These are phyloP conservation scores for Luehdorfia chinensis DNA, from an alignment of 1,140 invertebrate species.

Conservation along the genomic window DNA sequence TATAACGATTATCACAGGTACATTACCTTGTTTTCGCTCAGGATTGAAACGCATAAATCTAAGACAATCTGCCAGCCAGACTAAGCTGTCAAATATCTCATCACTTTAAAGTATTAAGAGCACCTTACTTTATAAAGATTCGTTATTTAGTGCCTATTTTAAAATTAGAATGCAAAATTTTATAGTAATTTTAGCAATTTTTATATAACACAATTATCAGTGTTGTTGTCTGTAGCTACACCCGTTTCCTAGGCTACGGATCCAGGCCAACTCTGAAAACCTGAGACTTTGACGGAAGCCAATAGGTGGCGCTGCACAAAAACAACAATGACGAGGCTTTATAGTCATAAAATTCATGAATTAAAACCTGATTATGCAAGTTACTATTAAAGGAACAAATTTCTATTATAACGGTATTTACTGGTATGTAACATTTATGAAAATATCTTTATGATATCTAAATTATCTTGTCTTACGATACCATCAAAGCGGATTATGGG, in stretches of 20 bases:
- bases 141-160: neutral
- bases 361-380: too few species aligned
- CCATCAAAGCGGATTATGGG: too few species aligned
- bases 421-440: too few species aligned
- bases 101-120: slow-evolving; percentile 23
- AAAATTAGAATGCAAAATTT: slow-evolving; percentile 3
- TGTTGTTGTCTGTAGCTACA: slow-evolving; percentile 73
- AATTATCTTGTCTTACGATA: too few species aligned
- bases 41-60: slow-evolving; percentile 20
- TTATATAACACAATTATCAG: slow-evolving; percentile 61
- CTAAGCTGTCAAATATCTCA: slow-evolving; percentile 61
- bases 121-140: neutral
- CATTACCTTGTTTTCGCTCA: slow-evolving; percentile 10
- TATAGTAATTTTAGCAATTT: slow-evolving; percentile 26
- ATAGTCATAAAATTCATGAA: too few species aligned
- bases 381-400: too few species aligned
- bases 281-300: slow-evolving; percentile 1
- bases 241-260: slow-evolving; percentile 74
- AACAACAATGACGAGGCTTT: too few species aligned
- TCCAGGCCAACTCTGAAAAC: slow-evolving; percentile 26
- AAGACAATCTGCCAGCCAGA: slow-evolving; percentile 65
- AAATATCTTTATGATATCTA: too few species aligned
- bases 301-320: slow-evolving; percentile 28
- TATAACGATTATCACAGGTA: neutral
- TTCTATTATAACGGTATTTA: too few species aligned